phyloP scores from a whole-genome alignment of 2,888 invertebrate species.

The Tupiocoris notatus region DNA sequence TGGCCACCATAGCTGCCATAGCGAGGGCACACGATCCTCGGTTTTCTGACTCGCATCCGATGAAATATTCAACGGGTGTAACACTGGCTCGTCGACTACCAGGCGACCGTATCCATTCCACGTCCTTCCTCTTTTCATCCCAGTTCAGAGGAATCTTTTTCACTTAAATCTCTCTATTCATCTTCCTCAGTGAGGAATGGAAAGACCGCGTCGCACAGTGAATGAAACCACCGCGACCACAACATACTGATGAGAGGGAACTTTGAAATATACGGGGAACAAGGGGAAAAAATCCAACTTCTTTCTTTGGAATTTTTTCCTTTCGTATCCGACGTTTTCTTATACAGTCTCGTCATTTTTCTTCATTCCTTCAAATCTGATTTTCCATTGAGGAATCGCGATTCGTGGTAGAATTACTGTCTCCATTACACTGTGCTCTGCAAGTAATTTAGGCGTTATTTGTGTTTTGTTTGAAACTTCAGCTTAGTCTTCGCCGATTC shows the following conservation, averaged over 20 bases:
- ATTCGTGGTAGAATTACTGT: too few relatives aligned
- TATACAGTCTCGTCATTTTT: too few relatives aligned
- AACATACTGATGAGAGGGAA: slow-evolving; percentile 46
- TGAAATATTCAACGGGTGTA: slow-evolving; percentile 47
- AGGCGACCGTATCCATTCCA: not conserved
- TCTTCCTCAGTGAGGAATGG: slow-evolving; percentile 36
- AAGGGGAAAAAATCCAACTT: not conserved
- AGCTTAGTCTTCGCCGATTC: too few relatives aligned
- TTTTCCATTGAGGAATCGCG: too few relatives aligned
- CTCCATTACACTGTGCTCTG: too few relatives aligned
- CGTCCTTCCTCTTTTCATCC: slow-evolving; percentile 43
- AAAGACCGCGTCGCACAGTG: slow-evolving; percentile 39
- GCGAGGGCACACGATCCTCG: not conserved
- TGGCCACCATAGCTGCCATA: not conserved
- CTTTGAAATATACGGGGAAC: slow-evolving; percentile 32
- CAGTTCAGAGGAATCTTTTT: slow-evolving; percentile 39
- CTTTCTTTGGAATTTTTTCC: not conserved
- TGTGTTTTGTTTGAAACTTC: too few relatives aligned
- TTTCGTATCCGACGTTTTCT: too few relatives aligned
- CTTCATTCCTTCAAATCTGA: too few relatives aligned
- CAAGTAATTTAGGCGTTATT: too few relatives aligned
- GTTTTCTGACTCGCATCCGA: slow-evolving; percentile 18
- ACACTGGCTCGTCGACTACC: not conserved
- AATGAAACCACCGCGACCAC: slow-evolving; percentile 38
- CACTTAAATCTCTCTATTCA: slow-evolving; percentile 49